These are phyloP conservation scores for Gymnocephalus cernua DNA, from an alignment of 2,113 vertebrate species.

Conservation along the genomic window DNA sequence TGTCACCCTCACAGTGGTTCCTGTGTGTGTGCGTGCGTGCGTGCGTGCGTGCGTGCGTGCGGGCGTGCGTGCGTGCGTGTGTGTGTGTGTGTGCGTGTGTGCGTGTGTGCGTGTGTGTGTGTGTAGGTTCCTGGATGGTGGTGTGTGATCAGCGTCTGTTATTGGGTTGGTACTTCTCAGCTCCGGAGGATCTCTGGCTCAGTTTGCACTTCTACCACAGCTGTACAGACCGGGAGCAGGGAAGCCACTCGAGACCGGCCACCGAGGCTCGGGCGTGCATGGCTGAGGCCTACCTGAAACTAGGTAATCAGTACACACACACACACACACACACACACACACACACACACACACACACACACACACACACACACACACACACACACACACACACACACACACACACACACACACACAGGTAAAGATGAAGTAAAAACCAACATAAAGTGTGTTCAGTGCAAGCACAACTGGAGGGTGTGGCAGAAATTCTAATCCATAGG, in stretches of 20 bases:
- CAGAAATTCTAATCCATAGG: no score
- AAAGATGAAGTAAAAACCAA: neutral
- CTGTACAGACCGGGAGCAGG: slow-evolving; percentile 30
- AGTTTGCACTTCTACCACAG: slow-evolving; percentile 57
- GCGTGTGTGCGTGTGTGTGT: neutral
- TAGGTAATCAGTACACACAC: slow-evolving; percentile 22
- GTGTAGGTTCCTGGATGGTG: slow-evolving; percentile 35
- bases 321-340: neutral
- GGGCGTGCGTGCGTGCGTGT: slow-evolving; percentile 19
- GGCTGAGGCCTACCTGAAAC: slow-evolving; percentile 53
- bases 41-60: neutral
- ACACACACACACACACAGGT: neutral
- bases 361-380: neutral
- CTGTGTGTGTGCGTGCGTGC: neutral
- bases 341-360: neutral
- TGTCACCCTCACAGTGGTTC: no score
- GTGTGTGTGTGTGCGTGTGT: slow-evolving; percentile 29
- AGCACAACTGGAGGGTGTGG: no score
- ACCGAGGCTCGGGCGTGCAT: slow-evolving; percentile 34
- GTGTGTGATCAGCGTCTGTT: slow-evolving; percentile 56
- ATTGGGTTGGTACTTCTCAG: slow-evolving; percentile 46
- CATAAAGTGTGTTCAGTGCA: no score
- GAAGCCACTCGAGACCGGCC: slow-evolving; percentile 8
- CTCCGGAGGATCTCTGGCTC: slow-evolving; percentile 46
- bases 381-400: neutral